phyloP scores from a whole-genome alignment of 2,797 vertebrate genomes.

The Holocentrus rufus region DNA sequence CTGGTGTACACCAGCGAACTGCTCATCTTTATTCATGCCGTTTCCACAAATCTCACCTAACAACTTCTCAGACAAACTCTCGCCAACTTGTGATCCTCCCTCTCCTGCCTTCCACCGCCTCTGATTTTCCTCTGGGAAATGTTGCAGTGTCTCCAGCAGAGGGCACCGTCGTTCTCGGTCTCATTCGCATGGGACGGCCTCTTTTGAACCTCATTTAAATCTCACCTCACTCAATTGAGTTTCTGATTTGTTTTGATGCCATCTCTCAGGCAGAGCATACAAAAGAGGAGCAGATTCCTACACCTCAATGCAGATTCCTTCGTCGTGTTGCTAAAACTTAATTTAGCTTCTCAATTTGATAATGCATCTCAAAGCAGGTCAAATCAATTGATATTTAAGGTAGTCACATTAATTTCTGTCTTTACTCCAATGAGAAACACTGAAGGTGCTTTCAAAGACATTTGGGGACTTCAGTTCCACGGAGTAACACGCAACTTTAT shows the following conservation, averaged over 20 bases:
- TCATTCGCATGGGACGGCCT: neutral
- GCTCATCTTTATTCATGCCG: conserved; percentile 40
- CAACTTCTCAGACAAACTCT: conserved; percentile 19
- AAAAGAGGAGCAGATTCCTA: conserved; percentile 21
- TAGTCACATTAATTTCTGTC: conserved; percentile 36
- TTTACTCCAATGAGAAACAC: conserved; percentile 15
- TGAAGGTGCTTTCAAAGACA: conserved; percentile 43
- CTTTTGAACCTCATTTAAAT: conserved; percentile 20
- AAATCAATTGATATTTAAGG: conserved; percentile 31
- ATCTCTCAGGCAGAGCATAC: conserved; percentile 14
- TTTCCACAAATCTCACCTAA: conserved; percentile 11
- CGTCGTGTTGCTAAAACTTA: neutral
- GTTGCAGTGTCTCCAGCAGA: conserved; percentile 64
- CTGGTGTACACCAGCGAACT: conserved; percentile 16
- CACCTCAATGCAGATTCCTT: conserved; percentile 12
- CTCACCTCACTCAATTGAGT: neutral
- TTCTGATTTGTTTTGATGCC: conserved; percentile 51
- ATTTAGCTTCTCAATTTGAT: conserved; percentile 20
- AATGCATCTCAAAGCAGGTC: conserved; percentile 42
- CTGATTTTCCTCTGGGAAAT: conserved; percentile 25
- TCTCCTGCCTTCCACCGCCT: neutral
- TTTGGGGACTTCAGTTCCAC: conserved; percentile 35
- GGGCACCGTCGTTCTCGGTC: conserved; percentile 50
- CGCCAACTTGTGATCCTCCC: neutral
- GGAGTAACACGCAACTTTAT: conserved; percentile 48